These are phyloP conservation scores for Gambusia holbrooki DNA, from an alignment of 2,113 vertebrate genomes.

Conservation along the genomic window DNA sequence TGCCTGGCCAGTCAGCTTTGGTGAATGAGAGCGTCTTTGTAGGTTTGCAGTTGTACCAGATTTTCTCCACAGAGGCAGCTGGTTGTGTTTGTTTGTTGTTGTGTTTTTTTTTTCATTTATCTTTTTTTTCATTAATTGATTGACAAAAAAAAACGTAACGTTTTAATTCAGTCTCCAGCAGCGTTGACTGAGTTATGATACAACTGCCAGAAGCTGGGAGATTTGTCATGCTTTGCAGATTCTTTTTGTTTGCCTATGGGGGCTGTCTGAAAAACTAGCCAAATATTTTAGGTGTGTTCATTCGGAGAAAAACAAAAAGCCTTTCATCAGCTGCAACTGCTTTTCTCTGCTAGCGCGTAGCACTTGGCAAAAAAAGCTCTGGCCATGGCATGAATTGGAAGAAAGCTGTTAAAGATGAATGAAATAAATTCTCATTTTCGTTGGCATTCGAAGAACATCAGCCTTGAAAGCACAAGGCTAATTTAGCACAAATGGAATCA, in stretches of 20 bases:
- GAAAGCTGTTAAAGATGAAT: slow-evolving; percentile 4
- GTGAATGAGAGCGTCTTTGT: no score
- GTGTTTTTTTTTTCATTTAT: no score
- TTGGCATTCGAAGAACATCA: slow-evolving; percentile 19
- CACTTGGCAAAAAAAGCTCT: neutral
- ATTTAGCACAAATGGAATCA: slow-evolving; percentile 35
- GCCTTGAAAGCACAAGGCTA: slow-evolving; percentile 32
- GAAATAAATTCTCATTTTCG: slow-evolving; percentile 13
- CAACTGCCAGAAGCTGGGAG: neutral
- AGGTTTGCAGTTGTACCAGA: no score
- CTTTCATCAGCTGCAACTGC: slow-evolving; percentile 13
- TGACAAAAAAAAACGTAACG: neutral
- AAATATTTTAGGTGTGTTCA: no score
- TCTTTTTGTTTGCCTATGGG: neutral
- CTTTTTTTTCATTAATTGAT: neutral
- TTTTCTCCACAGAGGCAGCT: no score
- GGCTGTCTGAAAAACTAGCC: no score
- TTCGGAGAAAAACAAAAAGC: neutral
- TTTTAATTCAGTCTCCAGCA: neutral
- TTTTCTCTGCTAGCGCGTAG: neutral
- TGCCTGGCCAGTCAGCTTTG: no score
- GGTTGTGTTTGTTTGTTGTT: no score
- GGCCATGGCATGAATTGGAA: neutral
- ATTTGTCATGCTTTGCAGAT: neutral
- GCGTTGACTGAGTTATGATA: slow-evolving; percentile 2